Conservation (phyloP, 2,113 vertebrate genomes). For the Centrocercus urophasianus region DNA sequence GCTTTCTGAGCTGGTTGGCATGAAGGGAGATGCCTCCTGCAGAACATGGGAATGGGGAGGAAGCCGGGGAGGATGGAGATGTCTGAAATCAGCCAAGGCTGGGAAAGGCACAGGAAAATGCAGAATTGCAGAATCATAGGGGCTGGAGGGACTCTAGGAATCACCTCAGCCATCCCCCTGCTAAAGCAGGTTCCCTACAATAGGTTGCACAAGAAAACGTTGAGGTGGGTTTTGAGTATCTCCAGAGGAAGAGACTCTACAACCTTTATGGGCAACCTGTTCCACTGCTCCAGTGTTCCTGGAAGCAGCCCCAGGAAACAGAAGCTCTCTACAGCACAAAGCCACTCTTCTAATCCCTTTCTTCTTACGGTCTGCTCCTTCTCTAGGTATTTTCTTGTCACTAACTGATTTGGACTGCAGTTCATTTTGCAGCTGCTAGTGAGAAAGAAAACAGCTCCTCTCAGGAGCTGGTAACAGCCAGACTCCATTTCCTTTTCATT, state of each 20-base stretch:
- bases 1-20: background rate
- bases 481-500: background rate
- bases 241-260: no score
- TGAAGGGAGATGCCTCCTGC: background rate
- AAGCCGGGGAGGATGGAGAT: background rate
- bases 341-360: background rate
- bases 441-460: background rate
- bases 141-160: no score
- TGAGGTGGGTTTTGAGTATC: no score
- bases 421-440: background rate
- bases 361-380: background rate
- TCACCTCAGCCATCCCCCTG: no score
- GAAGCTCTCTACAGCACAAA: background rate
- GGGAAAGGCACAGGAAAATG: background rate
- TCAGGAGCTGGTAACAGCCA: background rate
- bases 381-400: background rate
- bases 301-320: background rate
- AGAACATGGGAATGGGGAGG: background rate
- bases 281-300: background rate
- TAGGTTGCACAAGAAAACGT: no score
- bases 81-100: background rate
- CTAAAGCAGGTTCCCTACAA: no score
- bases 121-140: background rate
- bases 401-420: background rate
- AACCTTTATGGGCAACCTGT: no score